Conservation (phyloP, 1,140 invertebrate genomes). For the Nomia melanderi region DNA sequence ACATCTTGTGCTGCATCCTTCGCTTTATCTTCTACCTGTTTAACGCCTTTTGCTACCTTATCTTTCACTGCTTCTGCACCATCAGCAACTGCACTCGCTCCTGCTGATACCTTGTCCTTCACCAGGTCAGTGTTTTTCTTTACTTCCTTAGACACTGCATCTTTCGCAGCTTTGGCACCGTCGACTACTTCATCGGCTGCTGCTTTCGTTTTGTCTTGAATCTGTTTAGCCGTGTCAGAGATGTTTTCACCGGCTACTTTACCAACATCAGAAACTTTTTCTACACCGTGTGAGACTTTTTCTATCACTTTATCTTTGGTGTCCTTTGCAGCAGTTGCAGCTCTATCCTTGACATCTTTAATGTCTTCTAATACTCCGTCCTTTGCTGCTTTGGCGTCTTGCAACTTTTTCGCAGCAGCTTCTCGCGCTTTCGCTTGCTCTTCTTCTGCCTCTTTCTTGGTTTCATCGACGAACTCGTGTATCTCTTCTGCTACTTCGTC, state of each 20-base stretch:
- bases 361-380: not conserved
- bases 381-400: not conserved
- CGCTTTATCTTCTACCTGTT: constrained; percentile 30
- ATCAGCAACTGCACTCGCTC: constrained; percentile 10
- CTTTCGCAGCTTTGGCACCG: constrained; percentile 25
- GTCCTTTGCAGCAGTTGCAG: constrained; percentile 37
- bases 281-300: constrained; percentile 24
- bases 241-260: constrained; percentile 36
- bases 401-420: not conserved
- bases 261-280: constrained; percentile 37
- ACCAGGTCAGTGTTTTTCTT: constrained; percentile 26
- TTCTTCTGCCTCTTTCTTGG: constrained; percentile 47
- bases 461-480: constrained; percentile 55
- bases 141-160: constrained; percentile 35
- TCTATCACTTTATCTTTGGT: constrained; percentile 44
- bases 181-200: constrained; percentile 36
- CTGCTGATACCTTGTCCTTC: constrained; percentile 33
- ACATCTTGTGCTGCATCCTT: not conserved
- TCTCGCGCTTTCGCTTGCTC: constrained; percentile 8
- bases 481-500: constrained; percentile 70
- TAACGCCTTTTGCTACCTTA: constrained; percentile 38
- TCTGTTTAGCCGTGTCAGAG: constrained; percentile 27
- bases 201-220: not conserved
- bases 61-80: constrained; percentile 26
- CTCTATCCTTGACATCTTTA: constrained; percentile 50